These are phyloP conservation scores for Vulpes vulpes DNA, from an alignment of 2,113 vertebrate genomes.

Conservation along the genomic window DNA sequence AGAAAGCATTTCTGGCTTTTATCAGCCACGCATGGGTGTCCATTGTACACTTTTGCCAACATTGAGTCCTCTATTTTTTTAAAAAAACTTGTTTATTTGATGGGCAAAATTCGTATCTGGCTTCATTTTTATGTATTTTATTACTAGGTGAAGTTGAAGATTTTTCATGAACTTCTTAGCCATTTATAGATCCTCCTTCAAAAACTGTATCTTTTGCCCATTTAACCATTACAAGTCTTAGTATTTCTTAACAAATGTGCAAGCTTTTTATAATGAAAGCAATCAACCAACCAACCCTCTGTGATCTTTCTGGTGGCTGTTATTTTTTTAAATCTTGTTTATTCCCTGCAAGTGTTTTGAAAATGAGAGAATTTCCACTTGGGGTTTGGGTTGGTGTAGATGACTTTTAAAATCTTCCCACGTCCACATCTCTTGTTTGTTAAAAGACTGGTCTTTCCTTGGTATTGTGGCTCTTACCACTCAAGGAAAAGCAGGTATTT, in stretches of 20 bases:
- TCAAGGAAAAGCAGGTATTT: constrained; percentile 49
- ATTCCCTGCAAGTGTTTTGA: constrained; percentile 24
- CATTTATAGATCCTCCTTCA: constrained; percentile 31
- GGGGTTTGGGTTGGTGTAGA: neutral
- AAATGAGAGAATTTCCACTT: constrained; percentile 54
- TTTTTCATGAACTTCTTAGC: neutral
- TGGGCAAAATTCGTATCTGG: neutral
- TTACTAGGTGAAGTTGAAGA: neutral
- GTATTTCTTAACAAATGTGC: constrained; percentile 6
- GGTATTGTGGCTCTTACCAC: constrained; percentile 50
- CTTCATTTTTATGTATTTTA: constrained; percentile 6
- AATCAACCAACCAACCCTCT: neutral
- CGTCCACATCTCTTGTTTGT: constrained; percentile 3
- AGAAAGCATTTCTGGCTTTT: neutral
- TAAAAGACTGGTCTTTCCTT: constrained; percentile 43
- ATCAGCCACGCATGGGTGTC: neutral
- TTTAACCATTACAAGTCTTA: constrained; percentile 2
- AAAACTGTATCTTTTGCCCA: constrained; percentile 46
- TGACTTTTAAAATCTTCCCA: constrained; percentile 44
- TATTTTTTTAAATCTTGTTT: neutral
- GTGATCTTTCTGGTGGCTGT: neutral
- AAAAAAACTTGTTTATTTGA: neutral
- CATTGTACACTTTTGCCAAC: neutral
- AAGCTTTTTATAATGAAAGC: neutral
- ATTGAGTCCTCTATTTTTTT: neutral